Evolutionary conservation across 2,888 invertebrate genomes (phyloP), one percentile per base, ranked within the genome.

Genomic region (Ceraclea dissimilis): DNA sequence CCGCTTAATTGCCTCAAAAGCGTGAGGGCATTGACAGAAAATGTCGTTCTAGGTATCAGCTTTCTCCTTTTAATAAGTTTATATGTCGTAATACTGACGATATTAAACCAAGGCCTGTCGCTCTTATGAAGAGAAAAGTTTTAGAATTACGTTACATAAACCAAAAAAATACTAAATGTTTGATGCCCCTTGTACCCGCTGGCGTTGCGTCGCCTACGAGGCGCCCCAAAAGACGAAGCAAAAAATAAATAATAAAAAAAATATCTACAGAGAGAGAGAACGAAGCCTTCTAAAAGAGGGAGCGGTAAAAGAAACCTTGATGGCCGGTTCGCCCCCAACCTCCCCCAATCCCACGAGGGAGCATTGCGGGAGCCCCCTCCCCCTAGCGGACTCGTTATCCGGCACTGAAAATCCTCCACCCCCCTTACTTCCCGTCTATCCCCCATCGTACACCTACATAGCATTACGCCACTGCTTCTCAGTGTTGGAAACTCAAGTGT

Each of bases 211-310:
- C 59, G 59, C 57, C 61, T 59, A 51, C 59, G 47, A 59, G 61
- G 49, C 59, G 61, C 56, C 59, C 57, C 57, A 59, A 61, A 61
- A 59, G 61, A 59, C 59, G 60, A 56, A 46, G 48, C 52, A 61
- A 61, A 61, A 61, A 57, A 60, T 51, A 61, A 55, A 59, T 56
- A 55, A 57, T 51, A 60, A 54, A 61, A 54, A 52, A 61, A 54
- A 52, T 50, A 51, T 53, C 47, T 52, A 50, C 21, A 49, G 49
- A 49, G 52, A 52, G 56, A n/a, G 52, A 52, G 56, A 52, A 49
- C 52, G 52, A 53, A 53, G 48, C 49, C 49, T 49, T 49, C 17
- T 17, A 20, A 49, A 26, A n/a, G 49, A 49, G 26, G 26, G 46
- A 46, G 46, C 46, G 46, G 19, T 46, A 49, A 21, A 49, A 43